Base-by-base conservation (phyloP, 2,888 invertebrate species). In the Mechanitis mazaeus region DNA sequence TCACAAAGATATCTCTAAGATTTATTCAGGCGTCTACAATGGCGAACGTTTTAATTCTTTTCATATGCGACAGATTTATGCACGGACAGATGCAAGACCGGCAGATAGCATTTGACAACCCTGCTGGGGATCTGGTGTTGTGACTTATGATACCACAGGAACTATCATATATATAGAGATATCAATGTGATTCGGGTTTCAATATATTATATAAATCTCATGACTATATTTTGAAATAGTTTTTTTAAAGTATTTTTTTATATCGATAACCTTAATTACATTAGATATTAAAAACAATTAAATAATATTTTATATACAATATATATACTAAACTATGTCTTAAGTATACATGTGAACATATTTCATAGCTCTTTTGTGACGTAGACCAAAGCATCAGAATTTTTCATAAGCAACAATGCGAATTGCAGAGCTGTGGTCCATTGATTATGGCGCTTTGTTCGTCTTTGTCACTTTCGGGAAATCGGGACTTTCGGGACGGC, bases 41-140 rank as follows among this genome's bases (percentile, higher is more conserved):
- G 84, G 86, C 82, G 82, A 81, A 87, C 85, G 86, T 89, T 90
- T 90, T 89, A 90, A 89, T 90, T 89, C 89, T 88, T 89, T 87
- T 87, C 88, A 87, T 87, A 85, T 81, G 80, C 73, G 87, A 84
- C 85, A 87, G 89, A 89, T 89, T 90, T 89, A 90, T 90, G 89
- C 82, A 77, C 70, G 82, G 84, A 78, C 87, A 87, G 89, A 87
- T 87, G 89, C 81, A 80, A 74, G 70, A 77, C 67, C 65, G 71
- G 72, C 67, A 75, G 84, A 85, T 84, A 85, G 78, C 79, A 73
- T 70, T 73, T 73, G 76, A 77, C 80, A 31, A 81, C 84, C 83
- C 81, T 78, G 80, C 75, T 73, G 70, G 70, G 72, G 72, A 62
- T 60, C 61, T 60, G 58, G 62, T 57, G 58, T 66, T 58, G 59